Evolutionary conservation across 2,113 vertebrate species (phyloP).

Genomic region (Lontra canadensis): DNA sequence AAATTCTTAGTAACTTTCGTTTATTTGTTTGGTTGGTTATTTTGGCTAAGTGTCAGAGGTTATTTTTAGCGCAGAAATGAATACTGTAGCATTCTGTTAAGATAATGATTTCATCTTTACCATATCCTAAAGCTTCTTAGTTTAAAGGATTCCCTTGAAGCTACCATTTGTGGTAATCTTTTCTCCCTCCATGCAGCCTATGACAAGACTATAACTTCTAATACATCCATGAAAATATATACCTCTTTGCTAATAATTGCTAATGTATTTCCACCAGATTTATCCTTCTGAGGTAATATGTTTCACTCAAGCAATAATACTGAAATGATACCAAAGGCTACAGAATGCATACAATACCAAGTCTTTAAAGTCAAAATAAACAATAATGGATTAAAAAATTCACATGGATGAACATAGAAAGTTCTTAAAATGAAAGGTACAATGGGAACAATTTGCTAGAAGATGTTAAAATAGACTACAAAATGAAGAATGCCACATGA

Average conservation of each 20-base stretch:
- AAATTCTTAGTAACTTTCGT: background rate
- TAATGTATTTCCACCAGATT: background rate
- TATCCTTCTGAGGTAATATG: background rate
- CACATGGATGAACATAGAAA: background rate
- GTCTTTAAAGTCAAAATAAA: background rate
- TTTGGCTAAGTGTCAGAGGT: background rate
- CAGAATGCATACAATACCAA: background rate
- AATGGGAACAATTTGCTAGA: background rate
- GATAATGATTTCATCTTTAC: constrained; percentile 47
- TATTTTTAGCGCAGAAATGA: constrained; percentile 40
- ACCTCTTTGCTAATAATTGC: background rate
- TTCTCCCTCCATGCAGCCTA: background rate
- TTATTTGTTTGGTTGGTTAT: background rate
- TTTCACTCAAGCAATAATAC: background rate
- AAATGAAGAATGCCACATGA: background rate
- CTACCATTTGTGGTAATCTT: constrained; percentile 34
- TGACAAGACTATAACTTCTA: background rate
- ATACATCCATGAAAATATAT: constrained; percentile 19
- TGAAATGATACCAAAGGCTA: background rate
- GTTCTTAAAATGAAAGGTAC: background rate
- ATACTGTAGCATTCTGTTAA: constrained; percentile 18
- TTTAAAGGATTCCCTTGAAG: constrained; percentile 46
- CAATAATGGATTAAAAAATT: background rate
- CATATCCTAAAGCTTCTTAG: background rate
- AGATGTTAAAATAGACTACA: background rate